phyloP scores from a whole-genome alignment of 2,888 invertebrate species.

The Lasioglossum calceatum region DNA sequence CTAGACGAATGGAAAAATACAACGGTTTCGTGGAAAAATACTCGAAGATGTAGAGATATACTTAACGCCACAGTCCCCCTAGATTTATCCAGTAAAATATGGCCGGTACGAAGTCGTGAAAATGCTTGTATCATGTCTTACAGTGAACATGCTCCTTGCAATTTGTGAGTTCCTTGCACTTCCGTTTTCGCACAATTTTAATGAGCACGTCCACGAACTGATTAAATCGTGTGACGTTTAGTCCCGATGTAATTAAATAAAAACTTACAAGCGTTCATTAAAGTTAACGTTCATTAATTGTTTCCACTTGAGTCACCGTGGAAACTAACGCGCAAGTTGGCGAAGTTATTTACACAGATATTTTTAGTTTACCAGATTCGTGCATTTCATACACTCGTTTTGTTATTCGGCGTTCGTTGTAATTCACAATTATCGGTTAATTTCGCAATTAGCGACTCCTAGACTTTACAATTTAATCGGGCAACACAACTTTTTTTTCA shows the following conservation, averaged over 20 bases:
- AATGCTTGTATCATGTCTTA: slow-evolving; percentile 11
- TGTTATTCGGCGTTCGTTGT: neutral
- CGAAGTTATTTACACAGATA: neutral
- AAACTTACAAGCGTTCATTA: slow-evolving; percentile 29
- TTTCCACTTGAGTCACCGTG: neutral
- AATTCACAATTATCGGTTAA: neutral
- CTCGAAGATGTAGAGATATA: neutral
- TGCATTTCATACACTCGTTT: neutral
- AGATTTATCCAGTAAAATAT: neutral
- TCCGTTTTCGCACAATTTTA: slow-evolving; percentile 46
- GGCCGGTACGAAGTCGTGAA: neutral
- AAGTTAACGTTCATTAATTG: slow-evolving; percentile 38
- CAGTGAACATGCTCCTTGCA: slow-evolving; percentile 7
- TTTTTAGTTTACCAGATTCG: neutral
- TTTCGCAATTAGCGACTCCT: neutral
- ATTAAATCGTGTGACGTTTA: slow-evolving; percentile 52
- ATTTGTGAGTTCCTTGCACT: slow-evolving; percentile 46
- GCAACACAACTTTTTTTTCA: neutral
- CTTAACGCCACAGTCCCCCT: neutral
- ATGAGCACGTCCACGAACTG: slow-evolving; percentile 30
- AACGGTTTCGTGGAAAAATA: neutral
- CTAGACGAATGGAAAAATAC: neutral
- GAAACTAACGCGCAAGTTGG: neutral
- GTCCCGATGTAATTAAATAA: slow-evolving; percentile 42
- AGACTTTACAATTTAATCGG: neutral